Evolutionary conservation across 2,113 vertebrate species (phyloP), one percentile per base, ranked within the genome.

Genomic region (Dasypus novemcinctus): DNA sequence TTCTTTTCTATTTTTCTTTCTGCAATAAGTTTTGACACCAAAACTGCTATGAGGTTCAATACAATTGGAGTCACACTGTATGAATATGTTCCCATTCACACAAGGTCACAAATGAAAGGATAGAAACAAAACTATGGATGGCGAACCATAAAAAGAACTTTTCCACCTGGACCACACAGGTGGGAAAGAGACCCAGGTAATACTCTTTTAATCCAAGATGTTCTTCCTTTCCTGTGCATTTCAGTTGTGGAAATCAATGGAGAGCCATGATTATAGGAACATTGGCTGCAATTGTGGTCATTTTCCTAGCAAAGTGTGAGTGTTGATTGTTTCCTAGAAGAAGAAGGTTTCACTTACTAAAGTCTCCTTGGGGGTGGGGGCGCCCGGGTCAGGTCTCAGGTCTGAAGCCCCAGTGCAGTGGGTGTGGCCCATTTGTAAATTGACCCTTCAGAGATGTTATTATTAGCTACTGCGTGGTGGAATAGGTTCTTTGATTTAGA

Each of bases 71-170:
- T 57, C 29, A 61, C 23, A n/a, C 57, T 38, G 0, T 74, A 33
- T 43, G 71, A 90, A 80, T 78, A 63, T 69, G 18, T 76, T 93
- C 38, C 36, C 57, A 82, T 25, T 76, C 36, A 41, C 27, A 38
- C 86, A n/a, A 86, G 33, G 75, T 91, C 63, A 68, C 41, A 87
- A 93, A 74, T 71, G 74, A 95, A 76, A 66, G 31, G 23, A 75
- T 36, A 14, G 38, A 83, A 12, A 25, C 23, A 69, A 69, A 71
- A 95, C 41, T 49, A 66, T 21, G 18, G 78, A 38, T 25, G n/a
- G 38, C 21, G 29, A 92, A 25, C 9, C 57, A 75, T 76, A 38
- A 72, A 52, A 52, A 94, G 41, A 96, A 46, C 5, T 80, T 94
- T 92, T 84, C 76, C 20, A 49, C 6, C 75, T 33, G 33, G 21